Evolutionary conservation across 2,113 vertebrate species (phyloP).

Genomic region (Amblyornis subalaris): DNA sequence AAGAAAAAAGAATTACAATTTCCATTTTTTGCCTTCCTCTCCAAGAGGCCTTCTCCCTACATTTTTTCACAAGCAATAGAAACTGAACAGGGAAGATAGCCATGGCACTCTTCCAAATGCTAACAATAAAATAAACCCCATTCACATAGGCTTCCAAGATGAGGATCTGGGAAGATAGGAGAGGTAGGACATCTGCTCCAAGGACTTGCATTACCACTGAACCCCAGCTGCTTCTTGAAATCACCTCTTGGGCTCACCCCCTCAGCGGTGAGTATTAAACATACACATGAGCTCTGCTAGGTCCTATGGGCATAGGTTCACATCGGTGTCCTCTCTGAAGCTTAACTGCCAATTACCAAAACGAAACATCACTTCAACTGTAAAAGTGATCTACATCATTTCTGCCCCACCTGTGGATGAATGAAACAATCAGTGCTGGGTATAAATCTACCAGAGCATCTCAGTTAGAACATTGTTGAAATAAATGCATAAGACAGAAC

Average conservation of each 20-base stretch:
- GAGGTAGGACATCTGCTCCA: not conserved
- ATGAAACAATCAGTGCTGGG: not conserved
- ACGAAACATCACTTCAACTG: not conserved
- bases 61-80: not conserved
- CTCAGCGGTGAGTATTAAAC: not conserved
- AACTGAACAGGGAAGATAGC: not conserved
- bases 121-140: not conserved
- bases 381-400: not conserved
- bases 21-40: not conserved
- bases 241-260: not conserved
- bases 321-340: not conserved
- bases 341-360: not conserved
- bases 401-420: not conserved
- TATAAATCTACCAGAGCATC: not conserved
- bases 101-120: not conserved
- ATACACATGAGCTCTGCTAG: not conserved
- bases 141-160: not conserved
- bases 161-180: no score
- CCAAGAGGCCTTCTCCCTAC: not conserved
- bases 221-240: not conserved
- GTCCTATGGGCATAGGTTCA: not conserved
- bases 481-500: not conserved
- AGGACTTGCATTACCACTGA: not conserved
- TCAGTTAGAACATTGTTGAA: not conserved
- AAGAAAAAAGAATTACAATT: not conserved